Conservation (phyloP, 2,113 vertebrate genomes). For the Oncorhynchus masou region DNA sequence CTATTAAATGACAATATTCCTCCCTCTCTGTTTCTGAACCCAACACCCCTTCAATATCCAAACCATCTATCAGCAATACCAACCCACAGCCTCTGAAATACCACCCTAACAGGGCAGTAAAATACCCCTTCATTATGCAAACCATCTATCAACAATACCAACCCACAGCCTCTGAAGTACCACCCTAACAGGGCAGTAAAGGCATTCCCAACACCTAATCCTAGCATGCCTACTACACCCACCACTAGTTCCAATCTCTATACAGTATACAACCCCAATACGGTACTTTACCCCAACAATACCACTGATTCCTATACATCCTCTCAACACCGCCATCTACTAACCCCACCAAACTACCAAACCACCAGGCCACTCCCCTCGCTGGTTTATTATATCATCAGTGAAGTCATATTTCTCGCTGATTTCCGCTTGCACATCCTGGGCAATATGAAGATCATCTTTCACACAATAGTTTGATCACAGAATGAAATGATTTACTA, state of each 20-base stretch:
- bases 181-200: neutral
- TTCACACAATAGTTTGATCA: neutral
- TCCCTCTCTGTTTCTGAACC: slow-evolving; percentile 9
- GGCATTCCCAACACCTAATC: no score
- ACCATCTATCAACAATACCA: neutral
- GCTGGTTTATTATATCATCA: slow-evolving; percentile 2
- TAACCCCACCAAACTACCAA: slow-evolving; percentile 4
- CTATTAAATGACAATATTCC: slow-evolving; percentile 62
- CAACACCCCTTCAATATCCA: slow-evolving; percentile 10
- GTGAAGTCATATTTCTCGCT: neutral
- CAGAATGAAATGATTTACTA: no score
- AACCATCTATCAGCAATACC: no score
- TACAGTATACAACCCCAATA: neutral
- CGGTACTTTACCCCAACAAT: neutral
- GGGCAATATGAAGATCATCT: neutral
- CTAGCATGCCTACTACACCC: no score
- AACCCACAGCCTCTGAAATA: no score
- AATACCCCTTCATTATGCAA: slow-evolving; percentile 8
- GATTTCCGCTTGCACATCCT: neutral
- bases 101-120: neutral
- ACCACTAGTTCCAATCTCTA: neutral
- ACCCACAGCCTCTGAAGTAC: neutral
- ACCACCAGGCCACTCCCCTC: neutral
- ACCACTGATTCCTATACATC: neutral
- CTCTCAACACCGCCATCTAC: neutral